Evolutionary conservation across 2,888 invertebrate genomes (phyloP).

Genomic region (Malthinus flaveolus): DNA sequence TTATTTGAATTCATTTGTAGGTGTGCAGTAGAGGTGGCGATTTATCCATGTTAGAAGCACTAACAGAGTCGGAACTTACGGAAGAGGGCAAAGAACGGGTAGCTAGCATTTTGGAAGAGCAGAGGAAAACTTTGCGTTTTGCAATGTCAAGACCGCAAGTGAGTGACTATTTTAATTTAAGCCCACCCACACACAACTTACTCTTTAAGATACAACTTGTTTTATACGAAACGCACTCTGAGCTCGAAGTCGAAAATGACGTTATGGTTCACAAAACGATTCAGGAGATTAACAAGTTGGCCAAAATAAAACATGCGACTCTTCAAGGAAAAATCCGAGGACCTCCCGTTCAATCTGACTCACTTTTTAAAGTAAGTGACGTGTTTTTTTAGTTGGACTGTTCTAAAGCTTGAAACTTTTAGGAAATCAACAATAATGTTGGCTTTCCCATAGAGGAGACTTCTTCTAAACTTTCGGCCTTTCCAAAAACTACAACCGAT

Average conservation of each 20-base stretch:
- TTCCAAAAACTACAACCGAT: constrained; percentile 7
- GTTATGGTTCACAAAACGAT: constrained; percentile 72
- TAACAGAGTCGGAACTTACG: constrained; percentile 71
- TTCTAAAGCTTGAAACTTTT: constrained; percentile 6
- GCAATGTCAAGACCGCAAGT: constrained; percentile 80
- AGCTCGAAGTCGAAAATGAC: constrained; percentile 73
- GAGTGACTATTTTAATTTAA: no score
- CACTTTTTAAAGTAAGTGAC: constrained; percentile 9
- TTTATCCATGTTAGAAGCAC: constrained; percentile 71
- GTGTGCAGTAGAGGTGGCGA: constrained; percentile 80
- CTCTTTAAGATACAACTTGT: constrained; percentile 70
- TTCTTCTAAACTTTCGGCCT: constrained; percentile 14
- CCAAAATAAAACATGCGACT: constrained; percentile 68
- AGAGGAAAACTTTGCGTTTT: constrained; percentile 71
- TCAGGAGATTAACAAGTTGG: constrained; percentile 70
- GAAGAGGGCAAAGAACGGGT: constrained; percentile 64
- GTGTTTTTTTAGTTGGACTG: no score
- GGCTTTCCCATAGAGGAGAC: constrained; percentile 29
- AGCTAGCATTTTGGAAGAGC: constrained; percentile 71
- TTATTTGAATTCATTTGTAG: constrained; percentile 33
- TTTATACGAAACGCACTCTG: constrained; percentile 81
- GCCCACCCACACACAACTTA: no score
- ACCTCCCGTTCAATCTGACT: constrained; percentile 9
- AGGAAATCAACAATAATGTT: constrained; percentile 47
- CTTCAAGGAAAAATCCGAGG: constrained; percentile 46